phyloP scores from a whole-genome alignment of 1,140 invertebrate genomes.

The Drosophila serrata region DNA sequence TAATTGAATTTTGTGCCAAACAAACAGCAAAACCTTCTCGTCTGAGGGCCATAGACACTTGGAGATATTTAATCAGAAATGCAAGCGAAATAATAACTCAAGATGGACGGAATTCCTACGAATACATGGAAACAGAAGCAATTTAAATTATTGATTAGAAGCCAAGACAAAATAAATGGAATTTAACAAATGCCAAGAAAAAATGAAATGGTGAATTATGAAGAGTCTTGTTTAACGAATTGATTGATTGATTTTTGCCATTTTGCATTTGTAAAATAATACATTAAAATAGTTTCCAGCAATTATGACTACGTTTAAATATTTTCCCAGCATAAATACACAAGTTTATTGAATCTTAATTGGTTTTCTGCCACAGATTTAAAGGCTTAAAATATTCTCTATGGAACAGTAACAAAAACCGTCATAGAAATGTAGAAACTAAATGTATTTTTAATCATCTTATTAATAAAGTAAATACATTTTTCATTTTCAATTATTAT shows the following conservation, averaged over 20 bases:
- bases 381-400: too few species aligned
- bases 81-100: conserved; percentile 41
- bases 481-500: neutral
- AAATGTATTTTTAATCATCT: neutral
- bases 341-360: neutral
- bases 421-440: neutral
- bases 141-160: conserved; percentile 46
- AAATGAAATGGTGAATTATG: conserved; percentile 5
- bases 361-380: neutral
- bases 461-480: neutral
- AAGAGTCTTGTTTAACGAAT: neutral
- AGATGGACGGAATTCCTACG: conserved; percentile 21
- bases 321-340: neutral
- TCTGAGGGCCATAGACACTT: conserved; percentile 13
- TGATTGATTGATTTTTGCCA: neutral
- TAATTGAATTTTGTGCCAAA: conserved; percentile 73
- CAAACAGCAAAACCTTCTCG: conserved; percentile 24
- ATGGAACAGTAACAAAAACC: too few species aligned
- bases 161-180: conserved; percentile 12
- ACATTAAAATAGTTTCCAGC: conserved; percentile 7
- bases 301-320: neutral
- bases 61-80: conserved; percentile 48
- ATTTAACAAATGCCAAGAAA: conserved; percentile 17
- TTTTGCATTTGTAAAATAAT: conserved; percentile 1
- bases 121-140: neutral